Percentiles rank a stretch among this genome's conserved stretches.
These are phyloP conservation scores for Mythimna pallens DNA, from an alignment of 2,888 invertebrate species.

Conservation along the genomic window DNA sequence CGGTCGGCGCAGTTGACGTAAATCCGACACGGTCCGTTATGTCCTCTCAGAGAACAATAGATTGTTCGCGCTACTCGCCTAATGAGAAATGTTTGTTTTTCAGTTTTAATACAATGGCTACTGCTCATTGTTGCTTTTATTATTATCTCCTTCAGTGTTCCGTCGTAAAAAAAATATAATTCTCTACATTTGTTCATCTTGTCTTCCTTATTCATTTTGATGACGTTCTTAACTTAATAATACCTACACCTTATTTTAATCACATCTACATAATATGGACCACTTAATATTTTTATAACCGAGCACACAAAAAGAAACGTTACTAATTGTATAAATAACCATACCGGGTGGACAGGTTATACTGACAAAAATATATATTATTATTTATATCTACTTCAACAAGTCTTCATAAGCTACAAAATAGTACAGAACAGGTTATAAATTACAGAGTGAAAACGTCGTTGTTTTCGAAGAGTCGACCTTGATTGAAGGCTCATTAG, in stretches of 20 bases:
- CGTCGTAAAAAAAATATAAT: constrained; percentile 76
- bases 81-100: constrained; percentile 90
- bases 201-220: constrained; percentile 32
- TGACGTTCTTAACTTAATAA: constrained; percentile 21
- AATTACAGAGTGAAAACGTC: constrained; percentile 73
- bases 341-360: constrained; percentile 40
- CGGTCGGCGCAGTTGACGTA: constrained; percentile 82
- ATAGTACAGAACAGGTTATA: constrained; percentile 72
- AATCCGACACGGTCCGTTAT: constrained; percentile 89
- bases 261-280: constrained; percentile 17
- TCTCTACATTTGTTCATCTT: constrained; percentile 40
- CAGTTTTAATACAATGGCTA: constrained; percentile 83
- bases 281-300: constrained; percentile 35
- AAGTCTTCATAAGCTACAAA: constrained; percentile 45
- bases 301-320: constrained; percentile 10
- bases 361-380: constrained; percentile 16
- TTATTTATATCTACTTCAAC: constrained; percentile 19
- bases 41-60: constrained; percentile 87
- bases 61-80: constrained; percentile 85
- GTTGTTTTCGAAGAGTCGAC: constrained; percentile 79
- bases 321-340: constrained; percentile 35
- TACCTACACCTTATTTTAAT: constrained; percentile 34
- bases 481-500: constrained; percentile 90
- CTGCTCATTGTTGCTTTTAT: constrained; percentile 83
- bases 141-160: constrained; percentile 78